A percentile compares a stretch with the other conserved stretches of the same genome.
phyloP scores from a whole-genome alignment of 2,888 invertebrate species.

The Drosophila antonietae region DNA sequence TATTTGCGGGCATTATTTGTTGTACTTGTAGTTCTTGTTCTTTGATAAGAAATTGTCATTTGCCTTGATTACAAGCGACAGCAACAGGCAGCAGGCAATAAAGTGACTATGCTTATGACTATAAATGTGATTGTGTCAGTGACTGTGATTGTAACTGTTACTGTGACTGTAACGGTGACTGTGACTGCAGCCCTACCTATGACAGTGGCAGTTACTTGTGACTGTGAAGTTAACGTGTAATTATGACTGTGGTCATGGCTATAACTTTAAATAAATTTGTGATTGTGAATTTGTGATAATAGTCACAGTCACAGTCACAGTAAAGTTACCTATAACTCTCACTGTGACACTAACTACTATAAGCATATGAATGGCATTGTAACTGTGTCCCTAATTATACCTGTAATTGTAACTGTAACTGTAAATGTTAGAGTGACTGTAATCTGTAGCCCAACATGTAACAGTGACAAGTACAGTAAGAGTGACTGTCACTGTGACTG shows the following conservation, averaged over 20 bases:
- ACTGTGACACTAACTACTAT: background rate
- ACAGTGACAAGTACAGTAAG: background rate
- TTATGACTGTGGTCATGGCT: background rate
- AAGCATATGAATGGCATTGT: background rate
- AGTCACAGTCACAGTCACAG: background rate
- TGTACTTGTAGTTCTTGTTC: constrained; percentile 33
- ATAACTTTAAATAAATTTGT: background rate
- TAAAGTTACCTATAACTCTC: background rate
- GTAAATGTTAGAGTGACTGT: background rate
- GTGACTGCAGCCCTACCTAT: background rate
- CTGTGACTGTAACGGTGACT: background rate
- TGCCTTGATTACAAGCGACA: constrained; percentile 37
- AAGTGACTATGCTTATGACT: constrained; percentile 4
- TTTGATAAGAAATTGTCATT: constrained; percentile 74
- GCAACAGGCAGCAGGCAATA: background rate
- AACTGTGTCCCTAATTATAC: background rate
- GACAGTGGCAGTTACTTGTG: background rate
- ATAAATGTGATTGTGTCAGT: constrained; percentile 3
- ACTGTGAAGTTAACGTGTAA: background rate
- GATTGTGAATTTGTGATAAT: background rate
- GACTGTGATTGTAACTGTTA: background rate
- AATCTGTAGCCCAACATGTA: background rate
- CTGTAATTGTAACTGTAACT: background rate
- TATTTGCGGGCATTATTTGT: constrained; percentile 15
- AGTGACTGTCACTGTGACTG: background rate